phyloP scores from a whole-genome alignment of 2,888 invertebrate species.

The Eurois occulta region DNA sequence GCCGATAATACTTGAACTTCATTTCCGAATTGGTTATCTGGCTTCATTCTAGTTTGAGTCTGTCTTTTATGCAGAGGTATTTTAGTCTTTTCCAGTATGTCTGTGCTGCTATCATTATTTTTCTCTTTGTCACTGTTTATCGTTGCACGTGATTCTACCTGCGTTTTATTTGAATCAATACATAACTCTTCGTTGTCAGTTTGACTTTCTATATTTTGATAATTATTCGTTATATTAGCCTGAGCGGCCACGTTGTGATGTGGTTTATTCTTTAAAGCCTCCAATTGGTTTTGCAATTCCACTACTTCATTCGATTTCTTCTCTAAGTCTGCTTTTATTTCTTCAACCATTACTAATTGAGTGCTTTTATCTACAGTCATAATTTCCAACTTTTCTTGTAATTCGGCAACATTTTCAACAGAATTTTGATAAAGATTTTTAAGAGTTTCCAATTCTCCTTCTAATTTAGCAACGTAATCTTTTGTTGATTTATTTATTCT shows the following conservation, averaged over 20 bases:
- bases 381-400: slow-evolving; percentile 73
- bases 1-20: slow-evolving; percentile 80
- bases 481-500: slow-evolving; percentile 79
- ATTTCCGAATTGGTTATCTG: slow-evolving; percentile 65
- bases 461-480: slow-evolving; percentile 78
- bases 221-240: slow-evolving; percentile 40
- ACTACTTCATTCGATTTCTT: slow-evolving; percentile 75
- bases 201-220: slow-evolving; percentile 67
- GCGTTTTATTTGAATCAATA: slow-evolving; percentile 47
- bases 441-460: slow-evolving; percentile 77
- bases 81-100: slow-evolving; percentile 30
- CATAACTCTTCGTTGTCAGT: slow-evolving; percentile 67
- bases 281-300: slow-evolving; percentile 72
- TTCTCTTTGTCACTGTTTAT: slow-evolving; percentile 39
- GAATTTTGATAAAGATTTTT: slow-evolving; percentile 77
- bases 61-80: slow-evolving; percentile 43
- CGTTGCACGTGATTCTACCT: slow-evolving; percentile 44
- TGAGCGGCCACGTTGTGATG: slow-evolving; percentile 65
- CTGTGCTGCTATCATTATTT: slow-evolving; percentile 16
- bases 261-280: slow-evolving; percentile 72
- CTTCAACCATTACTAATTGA: slow-evolving; percentile 67
- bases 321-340: slow-evolving; percentile 69
- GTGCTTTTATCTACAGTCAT: slow-evolving; percentile 69
- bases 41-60: slow-evolving; percentile 50
- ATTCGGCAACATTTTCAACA: slow-evolving; percentile 69